Conservation (phyloP, 2,797 vertebrate species). For the Danio tinwini region DNA sequence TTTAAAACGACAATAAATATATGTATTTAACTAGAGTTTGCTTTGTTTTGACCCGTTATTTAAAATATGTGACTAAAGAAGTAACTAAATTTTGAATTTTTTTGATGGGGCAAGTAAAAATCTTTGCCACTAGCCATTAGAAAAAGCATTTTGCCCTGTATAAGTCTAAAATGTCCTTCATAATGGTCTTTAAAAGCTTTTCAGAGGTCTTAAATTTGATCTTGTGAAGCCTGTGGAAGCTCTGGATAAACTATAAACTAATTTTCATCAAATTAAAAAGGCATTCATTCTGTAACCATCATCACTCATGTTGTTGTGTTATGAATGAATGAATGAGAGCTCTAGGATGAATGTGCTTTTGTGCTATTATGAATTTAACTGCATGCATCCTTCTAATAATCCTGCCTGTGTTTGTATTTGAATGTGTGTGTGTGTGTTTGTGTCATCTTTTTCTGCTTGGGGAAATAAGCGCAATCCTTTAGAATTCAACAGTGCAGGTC, state of each 20-base stretch:
- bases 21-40: too few relatives aligned
- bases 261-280: background rate
- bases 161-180: too few relatives aligned
- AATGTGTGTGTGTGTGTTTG: constrained; percentile 42
- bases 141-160: too few relatives aligned
- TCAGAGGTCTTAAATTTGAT: too few relatives aligned
- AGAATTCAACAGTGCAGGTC: constrained; percentile 90
- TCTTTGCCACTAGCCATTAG: too few relatives aligned
- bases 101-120: too few relatives aligned
- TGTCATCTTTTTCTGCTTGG: constrained; percentile 83
- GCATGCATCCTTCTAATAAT: constrained; percentile 87
- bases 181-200: too few relatives aligned
- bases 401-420: constrained; percentile 64
- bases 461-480: constrained; percentile 91
- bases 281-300: constrained; percentile 7
- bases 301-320: constrained; percentile 16
- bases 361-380: constrained; percentile 69
- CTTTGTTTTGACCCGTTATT: too few relatives aligned
- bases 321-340: background rate
- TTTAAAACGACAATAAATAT: too few relatives aligned
- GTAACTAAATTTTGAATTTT: too few relatives aligned
- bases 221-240: too few relatives aligned
- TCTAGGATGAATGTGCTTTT: constrained; percentile 39
- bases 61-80: too few relatives aligned
- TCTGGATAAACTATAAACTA: background rate